Conservation (phyloP, 1,140 invertebrate species). For the Cyphomyrmex costatus region DNA sequence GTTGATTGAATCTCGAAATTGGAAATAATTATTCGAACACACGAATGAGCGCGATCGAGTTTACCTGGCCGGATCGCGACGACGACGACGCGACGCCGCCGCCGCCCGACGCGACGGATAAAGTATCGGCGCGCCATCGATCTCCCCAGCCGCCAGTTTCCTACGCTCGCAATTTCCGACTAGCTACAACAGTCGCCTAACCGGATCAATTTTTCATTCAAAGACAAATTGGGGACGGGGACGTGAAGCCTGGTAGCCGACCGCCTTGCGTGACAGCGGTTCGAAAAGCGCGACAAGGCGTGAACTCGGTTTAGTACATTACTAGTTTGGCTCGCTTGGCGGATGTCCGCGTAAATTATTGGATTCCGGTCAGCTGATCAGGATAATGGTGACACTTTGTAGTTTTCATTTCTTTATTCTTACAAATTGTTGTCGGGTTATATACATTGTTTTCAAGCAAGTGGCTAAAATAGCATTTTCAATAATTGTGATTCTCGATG, state of each 20-base stretch:
- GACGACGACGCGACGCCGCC: conserved; percentile 32
- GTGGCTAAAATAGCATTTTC: neutral
- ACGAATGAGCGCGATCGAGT: conserved; percentile 29
- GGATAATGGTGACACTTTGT: conserved; percentile 32
- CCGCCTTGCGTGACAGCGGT: conserved; percentile 58
- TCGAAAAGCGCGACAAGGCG: conserved; percentile 53
- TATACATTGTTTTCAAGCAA: neutral
- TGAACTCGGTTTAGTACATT: conserved; percentile 50
- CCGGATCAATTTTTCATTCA: conserved; percentile 76
- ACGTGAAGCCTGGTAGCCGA: conserved; percentile 44
- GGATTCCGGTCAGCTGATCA: neutral
- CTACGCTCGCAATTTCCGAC: conserved; percentile 54
- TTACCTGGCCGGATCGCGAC: conserved; percentile 6
- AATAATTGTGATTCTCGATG: neutral
- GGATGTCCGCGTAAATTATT: conserved; percentile 27
- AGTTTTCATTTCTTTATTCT: neutral
- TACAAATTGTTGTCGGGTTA: neutral
- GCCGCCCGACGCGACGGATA: no score
- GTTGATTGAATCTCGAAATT: conserved; percentile 47
- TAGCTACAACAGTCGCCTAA: conserved; percentile 66
- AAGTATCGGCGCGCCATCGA: conserved; percentile 57
- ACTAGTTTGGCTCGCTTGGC: conserved; percentile 23
- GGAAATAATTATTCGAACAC: conserved; percentile 58
- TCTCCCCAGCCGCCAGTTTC: conserved; percentile 35
- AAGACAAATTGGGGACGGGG: conserved; percentile 71